Base-by-base conservation (phyloP, 1,140 invertebrate genomes). In the Arctopsyche grandis region DNA sequence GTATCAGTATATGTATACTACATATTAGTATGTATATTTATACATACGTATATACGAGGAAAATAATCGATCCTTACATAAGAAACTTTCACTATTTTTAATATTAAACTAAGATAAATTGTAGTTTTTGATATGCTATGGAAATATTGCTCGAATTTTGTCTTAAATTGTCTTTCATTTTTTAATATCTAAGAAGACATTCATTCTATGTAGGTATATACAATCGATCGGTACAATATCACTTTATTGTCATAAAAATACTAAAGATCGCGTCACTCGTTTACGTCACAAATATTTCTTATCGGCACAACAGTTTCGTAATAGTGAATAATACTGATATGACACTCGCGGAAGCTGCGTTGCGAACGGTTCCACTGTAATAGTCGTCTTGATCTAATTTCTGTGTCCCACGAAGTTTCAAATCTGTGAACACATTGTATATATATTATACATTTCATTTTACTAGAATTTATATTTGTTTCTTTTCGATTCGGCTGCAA, bases 341-440 rank as follows among this genome's bases (percentile, higher is more conserved):
- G n/a, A 69, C 3, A 10, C 14, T 10, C 21, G 73, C 14, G 16
- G 22, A 75, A 58, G 19, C 9, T 19, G 16, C 58, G 9, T 38
- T 16, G 43, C 73, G 44, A n/a, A 43, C 19, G 14, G 38, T 38
- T 26, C 71, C 76, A 38, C 75, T 80, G n/a, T 79, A 52, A 56
- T 82, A 80, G 29, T 79, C 75, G 24, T 80, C 73, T 74, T 82
- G 79, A 56, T 80, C 77, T 48, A 80, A 58, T 63, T 79, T 70
- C 56, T 73, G 76, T 4, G 77, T 79, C 48, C 81, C 81, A 21
- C 77, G 79, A 24, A 82, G 79, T 77, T 82, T 82, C 14, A 82
- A 71, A 80, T 82, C 81, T 82, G 58, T 3, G 29, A 75, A 75
- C 26, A n/a, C 7, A 38, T 38, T n/a, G n/a, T n/a, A n/a, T n/a